Evolutionary conservation across 1,140 invertebrate genomes (phyloP), one percentile per base, ranked within the genome.

Genomic region (Drepana arcuata): DNA sequence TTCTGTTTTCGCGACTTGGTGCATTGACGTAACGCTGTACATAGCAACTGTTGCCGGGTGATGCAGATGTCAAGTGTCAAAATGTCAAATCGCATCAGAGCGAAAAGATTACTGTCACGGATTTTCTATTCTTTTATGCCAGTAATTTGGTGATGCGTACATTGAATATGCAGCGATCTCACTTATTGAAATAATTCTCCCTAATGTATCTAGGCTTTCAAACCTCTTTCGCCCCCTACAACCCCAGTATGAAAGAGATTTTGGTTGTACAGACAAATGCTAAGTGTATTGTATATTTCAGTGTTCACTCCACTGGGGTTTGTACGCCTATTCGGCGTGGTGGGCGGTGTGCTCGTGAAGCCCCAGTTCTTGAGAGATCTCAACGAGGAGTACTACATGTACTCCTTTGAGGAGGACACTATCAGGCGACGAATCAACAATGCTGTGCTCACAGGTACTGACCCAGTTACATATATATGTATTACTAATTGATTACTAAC

Each of bases 301-400:
- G 95, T 98, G 27, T 97, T 95, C 70, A 98, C 96, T 16, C 97
- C 96, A 0, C 78, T 96, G 33, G 97, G 97, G 29, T 97, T 98
- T 84, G 92, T 95, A 21, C 88, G 90, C 43, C 83, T 98, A 32
- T 98, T 98, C 72, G 93, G 93, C 34, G 92, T 98, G 10, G 91
- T 97, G 12, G 93, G 94, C 30, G 89, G 93, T 42, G 91, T 96
- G 54, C 87, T 98, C 16, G 92, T 95, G 14, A 96, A 97, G 77
- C 95, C 96, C 3, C 91, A 95, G 83, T 95, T 97, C 82, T 82
- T 97, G 14, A 88, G 92, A 38, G 93, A 97, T 73, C 86, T 97
- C 27, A 91, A 96, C 53, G 94, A 97, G 68, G 95, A 97, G 78
- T 95, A 93, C 67, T 89, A 87, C 48, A 90, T 90, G 11, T 92